Conservation (phyloP, 1,140 invertebrate genomes). For the Bombus terrestris region DNA sequence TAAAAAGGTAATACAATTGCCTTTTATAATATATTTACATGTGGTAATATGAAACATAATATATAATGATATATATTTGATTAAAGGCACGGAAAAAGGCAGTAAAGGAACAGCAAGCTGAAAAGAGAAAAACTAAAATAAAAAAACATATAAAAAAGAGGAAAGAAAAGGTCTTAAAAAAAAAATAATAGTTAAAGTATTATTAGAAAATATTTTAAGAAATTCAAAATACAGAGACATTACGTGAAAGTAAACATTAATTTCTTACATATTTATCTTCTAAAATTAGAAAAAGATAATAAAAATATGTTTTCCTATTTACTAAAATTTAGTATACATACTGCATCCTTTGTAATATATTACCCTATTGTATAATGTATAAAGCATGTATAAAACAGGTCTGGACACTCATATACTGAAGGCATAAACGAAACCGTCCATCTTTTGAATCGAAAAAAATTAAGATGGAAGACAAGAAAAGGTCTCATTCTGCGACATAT, state of each 20-base stretch:
- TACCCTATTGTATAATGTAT: not conserved
- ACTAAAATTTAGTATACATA: not conserved
- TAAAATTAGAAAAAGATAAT: not conserved
- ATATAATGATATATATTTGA: not conserved
- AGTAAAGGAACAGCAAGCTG: constrained; percentile 93
- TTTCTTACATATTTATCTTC: not conserved
- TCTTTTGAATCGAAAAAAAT: too few relatives aligned
- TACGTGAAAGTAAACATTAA: not conserved
- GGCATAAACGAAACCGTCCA: too few relatives aligned
- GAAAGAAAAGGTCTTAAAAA: constrained; percentile 86
- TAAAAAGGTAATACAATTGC: constrained; percentile 86
- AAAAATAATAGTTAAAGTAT: constrained; percentile 61
- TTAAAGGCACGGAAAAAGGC: constrained; percentile 90
- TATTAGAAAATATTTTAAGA: not conserved
- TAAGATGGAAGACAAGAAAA: too few relatives aligned
- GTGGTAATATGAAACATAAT: not conserved
- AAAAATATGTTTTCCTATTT: constrained; percentile 4
- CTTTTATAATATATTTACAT: not conserved
- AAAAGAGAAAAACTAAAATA: constrained; percentile 95
- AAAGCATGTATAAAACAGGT: too few relatives aligned
- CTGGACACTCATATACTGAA: too few relatives aligned
- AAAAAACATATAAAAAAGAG: constrained; percentile 98
- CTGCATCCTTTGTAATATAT: not conserved
- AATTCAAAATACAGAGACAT: not conserved
- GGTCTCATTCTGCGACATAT: too few relatives aligned